Conservation (phyloP, 2,797 vertebrate species). For the Rachycentron canadum region DNA sequence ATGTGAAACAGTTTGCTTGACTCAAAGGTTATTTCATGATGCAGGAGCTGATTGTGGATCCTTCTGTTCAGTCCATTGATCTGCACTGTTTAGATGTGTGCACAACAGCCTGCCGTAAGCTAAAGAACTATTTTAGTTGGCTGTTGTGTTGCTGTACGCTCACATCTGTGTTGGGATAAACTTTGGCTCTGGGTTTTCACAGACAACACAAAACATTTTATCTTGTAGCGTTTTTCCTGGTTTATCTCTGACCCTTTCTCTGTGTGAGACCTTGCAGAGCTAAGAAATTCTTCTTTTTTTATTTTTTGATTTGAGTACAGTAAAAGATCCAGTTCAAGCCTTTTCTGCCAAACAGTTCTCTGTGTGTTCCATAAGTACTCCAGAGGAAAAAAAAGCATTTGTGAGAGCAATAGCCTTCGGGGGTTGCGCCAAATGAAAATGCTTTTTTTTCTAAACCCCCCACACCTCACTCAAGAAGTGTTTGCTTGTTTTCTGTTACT, state of each 20-base stretch:
- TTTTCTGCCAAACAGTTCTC: constrained; percentile 88
- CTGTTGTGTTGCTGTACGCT: constrained; percentile 17
- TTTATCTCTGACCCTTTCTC: constrained; percentile 43
- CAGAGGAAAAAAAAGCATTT: constrained; percentile 90
- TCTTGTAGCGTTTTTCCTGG: constrained; percentile 22
- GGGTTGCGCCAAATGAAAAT: constrained; percentile 88
- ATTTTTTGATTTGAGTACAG: constrained; percentile 49
- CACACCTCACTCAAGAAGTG: constrained; percentile 88
- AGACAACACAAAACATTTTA: constrained; percentile 33
- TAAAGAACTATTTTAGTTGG: not conserved
- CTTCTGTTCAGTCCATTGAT: constrained; percentile 31
- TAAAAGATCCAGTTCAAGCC: constrained; percentile 64
- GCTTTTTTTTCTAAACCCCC: constrained; percentile 86
- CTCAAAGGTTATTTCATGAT: constrained; percentile 7
- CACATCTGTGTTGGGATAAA: constrained; percentile 41
- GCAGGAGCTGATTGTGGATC: constrained; percentile 6
- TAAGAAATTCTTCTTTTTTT: constrained; percentile 24
- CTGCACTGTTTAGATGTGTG: constrained; percentile 28
- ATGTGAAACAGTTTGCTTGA: not conserved
- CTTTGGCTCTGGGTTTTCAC: constrained; percentile 41
- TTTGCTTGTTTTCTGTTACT: constrained; percentile 85
- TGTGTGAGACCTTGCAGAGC: constrained; percentile 45
- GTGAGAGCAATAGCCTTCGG: constrained; percentile 88
- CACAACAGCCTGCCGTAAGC: constrained; percentile 9
- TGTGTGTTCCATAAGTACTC: constrained; percentile 90